Conservation (phyloP, 2,888 invertebrate species). For the Mesochorus sp. region DNA sequence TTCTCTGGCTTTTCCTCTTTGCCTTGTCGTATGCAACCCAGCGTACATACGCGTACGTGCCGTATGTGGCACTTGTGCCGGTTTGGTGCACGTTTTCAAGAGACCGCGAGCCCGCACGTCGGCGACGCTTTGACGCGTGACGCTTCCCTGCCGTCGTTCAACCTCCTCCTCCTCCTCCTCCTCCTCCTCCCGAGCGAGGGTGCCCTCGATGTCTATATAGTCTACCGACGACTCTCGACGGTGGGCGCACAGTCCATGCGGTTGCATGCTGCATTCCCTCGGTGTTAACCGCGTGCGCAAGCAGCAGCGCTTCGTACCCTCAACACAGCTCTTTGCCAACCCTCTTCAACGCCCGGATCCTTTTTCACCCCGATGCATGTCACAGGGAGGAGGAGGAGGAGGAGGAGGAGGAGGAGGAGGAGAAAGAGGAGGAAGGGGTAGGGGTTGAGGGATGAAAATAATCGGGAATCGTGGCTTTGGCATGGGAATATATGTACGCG, state of each 20-base stretch:
- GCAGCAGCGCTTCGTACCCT: slow-evolving; percentile 10
- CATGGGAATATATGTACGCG: slow-evolving; percentile 37
- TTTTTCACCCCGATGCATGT: slow-evolving; percentile 9
- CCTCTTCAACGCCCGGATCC: neutral
- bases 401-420: neutral
- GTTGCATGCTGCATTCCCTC: slow-evolving; percentile 46
- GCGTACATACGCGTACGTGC: neutral
- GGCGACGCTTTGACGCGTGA: slow-evolving; percentile 62
- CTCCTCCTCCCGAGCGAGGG: slow-evolving; percentile 23
- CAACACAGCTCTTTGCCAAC: slow-evolving; percentile 16
- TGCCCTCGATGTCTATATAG: too few species aligned
- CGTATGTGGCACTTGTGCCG: neutral
- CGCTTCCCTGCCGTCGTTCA: slow-evolving; percentile 52
- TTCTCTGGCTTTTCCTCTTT: neutral
- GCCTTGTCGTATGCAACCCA: slow-evolving; percentile 18
- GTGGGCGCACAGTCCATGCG: slow-evolving; percentile 38
- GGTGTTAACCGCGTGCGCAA: slow-evolving; percentile 58
- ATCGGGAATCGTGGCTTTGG: slow-evolving; percentile 26
- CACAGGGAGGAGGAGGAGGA: slow-evolving; percentile 4
- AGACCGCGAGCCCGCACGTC: slow-evolving; percentile 54
- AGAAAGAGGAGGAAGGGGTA: neutral
- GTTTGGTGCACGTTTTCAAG: slow-evolving; percentile 52
- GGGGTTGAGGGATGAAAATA: neutral
- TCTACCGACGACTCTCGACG: slow-evolving; percentile 36
- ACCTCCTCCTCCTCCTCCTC: neutral